These are phyloP conservation scores for Rattus rattus DNA, from an alignment of 2,113 vertebrate genomes.

Conservation along the genomic window DNA sequence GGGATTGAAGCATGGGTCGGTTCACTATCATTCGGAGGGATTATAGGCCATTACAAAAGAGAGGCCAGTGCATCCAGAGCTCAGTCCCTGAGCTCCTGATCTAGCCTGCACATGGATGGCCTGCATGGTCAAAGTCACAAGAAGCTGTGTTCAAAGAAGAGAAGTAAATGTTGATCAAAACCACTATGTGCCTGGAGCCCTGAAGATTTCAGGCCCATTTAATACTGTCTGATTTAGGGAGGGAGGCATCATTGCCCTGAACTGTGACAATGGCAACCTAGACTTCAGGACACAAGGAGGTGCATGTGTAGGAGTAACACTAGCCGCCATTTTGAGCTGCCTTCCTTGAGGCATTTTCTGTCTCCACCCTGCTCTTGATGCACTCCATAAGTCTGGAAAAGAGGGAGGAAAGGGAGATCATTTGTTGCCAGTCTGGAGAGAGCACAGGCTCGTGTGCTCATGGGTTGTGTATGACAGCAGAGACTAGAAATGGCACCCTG, in stretches of 20 bases:
- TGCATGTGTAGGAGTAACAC: neutral
- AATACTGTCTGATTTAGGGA: neutral
- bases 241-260: neutral
- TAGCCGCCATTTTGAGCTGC: too few relatives aligned
- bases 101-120: neutral
- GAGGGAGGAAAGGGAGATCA: neutral
- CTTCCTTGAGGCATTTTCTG: neutral
- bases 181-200: accelerated
- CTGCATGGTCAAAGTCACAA: accelerated
- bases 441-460: neutral
- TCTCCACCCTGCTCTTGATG: neutral
- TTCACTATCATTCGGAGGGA: neutral
- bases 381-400: neutral
- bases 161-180: accelerated
- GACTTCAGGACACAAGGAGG: neutral
- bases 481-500: neutral
- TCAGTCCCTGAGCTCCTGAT: too few relatives aligned
- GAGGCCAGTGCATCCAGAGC: neutral
- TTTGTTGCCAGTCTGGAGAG: neutral
- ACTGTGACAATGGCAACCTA: too few relatives aligned
- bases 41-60: too few relatives aligned
- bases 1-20: neutral
- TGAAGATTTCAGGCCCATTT: accelerated
- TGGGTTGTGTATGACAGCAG: neutral
- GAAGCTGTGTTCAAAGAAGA: neutral